Evolutionary conservation across 2,888 invertebrate genomes (phyloP), one percentile per base, ranked within the genome.

Genomic region (Brenthis daphne): DNA sequence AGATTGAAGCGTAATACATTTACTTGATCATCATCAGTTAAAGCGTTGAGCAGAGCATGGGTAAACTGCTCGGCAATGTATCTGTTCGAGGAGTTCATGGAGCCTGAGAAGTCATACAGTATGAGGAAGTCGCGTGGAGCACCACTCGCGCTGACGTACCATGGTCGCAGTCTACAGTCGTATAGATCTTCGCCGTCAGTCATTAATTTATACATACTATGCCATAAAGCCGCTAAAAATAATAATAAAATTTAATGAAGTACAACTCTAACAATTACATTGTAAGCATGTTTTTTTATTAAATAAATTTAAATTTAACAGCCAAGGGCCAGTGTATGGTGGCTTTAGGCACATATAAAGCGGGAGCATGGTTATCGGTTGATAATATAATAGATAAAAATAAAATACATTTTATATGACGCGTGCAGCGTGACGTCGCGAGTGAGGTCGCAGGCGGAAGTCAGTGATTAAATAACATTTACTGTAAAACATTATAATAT

Each of bases 21-120:
- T 47, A 92, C 90, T 71, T 88, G 85, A 67, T 92, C 92, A 47
- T 92, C 92, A 57, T 92, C 92, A 0, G 92, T 91, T 43, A 92
- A 82, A 0, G 92, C 90, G 65, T 79, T 92, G n/a, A 92, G 86
- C 3, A 92, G 77, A 0, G 89, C 83, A n/a, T 83, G 74, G 0
- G 87, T 88, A 71, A 91, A 87, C 66, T 84, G 80, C 63, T 88
- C 83, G 0, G 87, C 87, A 4, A 86, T 80, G 43, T 85, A 82
- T 50, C 76, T 70, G 74, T 91, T 92, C 0, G 88, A 84, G 0
- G 92, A 91, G 76, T 85, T 77, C 91, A 92, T 91, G 24, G 92
- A 92, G 0, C 92, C 92, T 0, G 92, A 88, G 0, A 89, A 89
- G 63, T 92, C 92, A 0, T 90, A 77, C 3, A 92, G 83, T 12